Percentiles rank a stretch among this genome's conserved stretches.
Evolutionary conservation across 2,797 vertebrate genomes (phyloP).

Genomic region (Alosa sapidissima): DNA sequence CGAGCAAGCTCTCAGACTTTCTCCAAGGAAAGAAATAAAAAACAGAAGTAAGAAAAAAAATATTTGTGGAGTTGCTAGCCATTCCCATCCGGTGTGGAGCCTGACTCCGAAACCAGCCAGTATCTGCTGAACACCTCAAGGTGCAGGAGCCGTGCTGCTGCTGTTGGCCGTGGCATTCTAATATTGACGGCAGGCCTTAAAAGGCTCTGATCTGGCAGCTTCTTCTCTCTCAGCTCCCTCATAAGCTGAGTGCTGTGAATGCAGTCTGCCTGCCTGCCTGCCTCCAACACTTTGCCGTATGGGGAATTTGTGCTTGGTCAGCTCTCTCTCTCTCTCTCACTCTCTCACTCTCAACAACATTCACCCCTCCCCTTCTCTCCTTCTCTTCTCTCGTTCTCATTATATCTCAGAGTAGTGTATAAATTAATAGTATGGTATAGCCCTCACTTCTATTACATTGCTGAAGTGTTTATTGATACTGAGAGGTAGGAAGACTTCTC

Average conservation of each 20-base stretch:
- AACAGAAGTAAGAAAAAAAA: not conserved
- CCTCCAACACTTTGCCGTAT: conserved; percentile 45
- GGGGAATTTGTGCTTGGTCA: conserved; percentile 50
- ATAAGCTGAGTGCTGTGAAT: conserved; percentile 54
- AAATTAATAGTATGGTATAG: conserved; percentile 47
- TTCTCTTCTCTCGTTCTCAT: conserved; percentile 42
- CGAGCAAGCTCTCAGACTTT: not conserved
- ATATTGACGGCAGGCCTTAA: conserved; percentile 60
- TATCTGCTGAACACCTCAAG: conserved; percentile 31
- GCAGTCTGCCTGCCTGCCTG: conserved; percentile 30
- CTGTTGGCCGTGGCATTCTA: conserved; percentile 45
- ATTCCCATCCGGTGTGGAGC: conserved; percentile 18
- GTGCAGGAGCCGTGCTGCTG: conserved; percentile 41
- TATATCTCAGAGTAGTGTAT: conserved; percentile 45
- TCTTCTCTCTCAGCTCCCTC: conserved; percentile 39
- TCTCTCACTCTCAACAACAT: not conserved
- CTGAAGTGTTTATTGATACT: conserved; percentile 42
- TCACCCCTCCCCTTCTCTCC: not conserved
- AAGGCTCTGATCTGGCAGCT: conserved; percentile 51
- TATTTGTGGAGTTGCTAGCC: not conserved
- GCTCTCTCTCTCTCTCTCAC: conserved; percentile 32
- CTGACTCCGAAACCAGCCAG: not conserved
- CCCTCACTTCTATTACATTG: conserved; percentile 28
- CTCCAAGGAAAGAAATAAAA: not conserved
- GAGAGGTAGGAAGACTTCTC: conserved; percentile 18